Evolutionary conservation across 1,140 invertebrate genomes (phyloP).

Genomic region (Drosophila ambigua): DNA sequence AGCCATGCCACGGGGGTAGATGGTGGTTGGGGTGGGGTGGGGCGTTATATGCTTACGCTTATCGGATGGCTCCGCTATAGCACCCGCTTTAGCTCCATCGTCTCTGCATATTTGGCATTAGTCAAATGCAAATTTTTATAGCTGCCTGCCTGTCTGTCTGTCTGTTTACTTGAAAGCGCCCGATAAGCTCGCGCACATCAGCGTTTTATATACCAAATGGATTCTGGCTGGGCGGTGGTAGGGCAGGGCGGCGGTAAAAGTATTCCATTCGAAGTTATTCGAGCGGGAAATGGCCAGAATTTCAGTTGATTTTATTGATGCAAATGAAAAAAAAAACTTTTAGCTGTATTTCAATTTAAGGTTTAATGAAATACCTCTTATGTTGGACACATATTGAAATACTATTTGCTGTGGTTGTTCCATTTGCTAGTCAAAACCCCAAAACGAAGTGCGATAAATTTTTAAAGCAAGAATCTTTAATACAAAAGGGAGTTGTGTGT

Average conservation of each 20-base stretch:
- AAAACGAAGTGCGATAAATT: neutral
- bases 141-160: conserved; percentile 42
- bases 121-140: conserved; percentile 80
- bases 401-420: no score
- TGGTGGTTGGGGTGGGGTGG: neutral
- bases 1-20: conserved; percentile 16
- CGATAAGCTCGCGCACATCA: conserved; percentile 72
- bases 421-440: neutral
- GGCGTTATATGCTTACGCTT: conserved; percentile 40
- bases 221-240: conserved; percentile 39
- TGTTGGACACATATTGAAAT: no score
- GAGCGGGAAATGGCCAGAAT: neutral
- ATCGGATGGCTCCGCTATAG: conserved; percentile 41
- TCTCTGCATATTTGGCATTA: conserved; percentile 62
- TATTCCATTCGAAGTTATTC: neutral
- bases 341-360: no score
- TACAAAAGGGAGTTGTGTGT: conserved; percentile 23
- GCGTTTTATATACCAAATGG: conserved; percentile 56
- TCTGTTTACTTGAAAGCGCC: conserved; percentile 61
- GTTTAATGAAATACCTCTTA: no score
- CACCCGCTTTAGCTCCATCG: conserved; percentile 24
- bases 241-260: neutral
- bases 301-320: neutral
- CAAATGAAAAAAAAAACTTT: no score
- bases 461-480: conserved; percentile 53